phyloP scores from a whole-genome alignment of 2,888 invertebrate genomes.

The Drosophila prolongata region DNA sequence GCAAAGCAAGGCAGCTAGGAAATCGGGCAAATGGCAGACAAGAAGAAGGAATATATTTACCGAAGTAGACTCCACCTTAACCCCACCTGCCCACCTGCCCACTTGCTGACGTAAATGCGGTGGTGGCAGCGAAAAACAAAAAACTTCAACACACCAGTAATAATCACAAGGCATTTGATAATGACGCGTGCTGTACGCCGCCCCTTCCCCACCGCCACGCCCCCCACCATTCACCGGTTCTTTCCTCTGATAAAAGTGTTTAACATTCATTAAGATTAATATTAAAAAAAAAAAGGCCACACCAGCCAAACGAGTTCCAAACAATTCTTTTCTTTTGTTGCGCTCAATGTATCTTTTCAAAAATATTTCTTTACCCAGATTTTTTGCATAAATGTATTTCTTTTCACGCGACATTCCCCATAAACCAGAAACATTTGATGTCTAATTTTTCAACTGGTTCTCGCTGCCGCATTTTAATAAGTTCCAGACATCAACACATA shows the following conservation, averaged over 20 bases:
- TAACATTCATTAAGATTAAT: conserved; percentile 81
- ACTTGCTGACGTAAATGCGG: conserved; percentile 63
- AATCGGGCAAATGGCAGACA: conserved; percentile 6
- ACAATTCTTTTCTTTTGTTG: conserved; percentile 38
- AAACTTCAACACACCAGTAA: conserved; percentile 15
- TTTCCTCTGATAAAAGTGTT: conserved; percentile 74
- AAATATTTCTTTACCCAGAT: conserved; percentile 36
- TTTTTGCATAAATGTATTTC: conserved; percentile 35
- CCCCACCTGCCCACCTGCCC: conserved; percentile 24
- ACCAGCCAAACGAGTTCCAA: conserved; percentile 65
- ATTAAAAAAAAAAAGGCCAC: conserved; percentile 57
- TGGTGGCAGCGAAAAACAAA: conserved; percentile 37
- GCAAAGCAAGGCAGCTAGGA: conserved; percentile 10
- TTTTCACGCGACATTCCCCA: conserved; percentile 68
- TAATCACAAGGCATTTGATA: conserved; percentile 54
- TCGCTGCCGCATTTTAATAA: conserved; percentile 56
- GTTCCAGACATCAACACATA: conserved; percentile 46
- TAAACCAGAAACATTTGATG: conserved; percentile 44
- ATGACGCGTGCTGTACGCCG: conserved; percentile 67
- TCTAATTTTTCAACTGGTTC: conserved; percentile 71
- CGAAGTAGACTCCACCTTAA: conserved; percentile 41
- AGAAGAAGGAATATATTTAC: conserved; percentile 30
- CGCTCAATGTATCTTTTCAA: conserved; percentile 27
- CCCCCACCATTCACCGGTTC: conserved; percentile 21
- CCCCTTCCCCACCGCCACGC: conserved; percentile 20